A percentile compares a stretch with the other conserved stretches of the same genome.
These are phyloP conservation scores for Euschistus heros DNA, from an alignment of 1,140 invertebrate genomes.

Conservation along the genomic window DNA sequence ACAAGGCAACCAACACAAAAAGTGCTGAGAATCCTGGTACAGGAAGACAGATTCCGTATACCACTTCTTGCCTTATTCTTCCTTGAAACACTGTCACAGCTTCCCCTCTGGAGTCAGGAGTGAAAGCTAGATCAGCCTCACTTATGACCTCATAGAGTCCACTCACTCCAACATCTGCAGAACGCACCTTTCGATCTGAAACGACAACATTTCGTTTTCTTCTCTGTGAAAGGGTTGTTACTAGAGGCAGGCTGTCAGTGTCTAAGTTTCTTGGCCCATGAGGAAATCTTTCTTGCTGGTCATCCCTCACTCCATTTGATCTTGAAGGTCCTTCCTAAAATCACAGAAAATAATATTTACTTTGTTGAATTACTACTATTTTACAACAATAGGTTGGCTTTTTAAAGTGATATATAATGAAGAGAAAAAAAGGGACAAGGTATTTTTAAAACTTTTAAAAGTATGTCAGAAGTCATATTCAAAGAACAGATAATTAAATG, in stretches of 20 bases:
- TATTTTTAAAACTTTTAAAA: no score
- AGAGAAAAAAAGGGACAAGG: no score
- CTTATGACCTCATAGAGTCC: conserved; percentile 82
- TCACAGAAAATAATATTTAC: neutral
- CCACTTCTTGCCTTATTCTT: conserved; percentile 66
- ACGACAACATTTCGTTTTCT: conserved; percentile 53
- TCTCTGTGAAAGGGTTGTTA: conserved; percentile 33
- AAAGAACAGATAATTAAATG: no score
- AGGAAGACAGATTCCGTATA: conserved; percentile 84
- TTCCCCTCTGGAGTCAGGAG: conserved; percentile 63
- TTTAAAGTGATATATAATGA: neutral
- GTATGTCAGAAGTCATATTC: no score
- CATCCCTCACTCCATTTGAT: conserved; percentile 35
- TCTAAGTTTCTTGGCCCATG: conserved; percentile 66
- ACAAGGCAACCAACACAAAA: conserved; percentile 74
- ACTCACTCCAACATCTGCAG: conserved; percentile 73
- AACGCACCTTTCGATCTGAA: conserved; percentile 59
- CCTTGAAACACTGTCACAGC: conserved; percentile 63
- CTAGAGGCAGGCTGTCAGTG: conserved; percentile 34
- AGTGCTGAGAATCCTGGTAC: conserved; percentile 76
- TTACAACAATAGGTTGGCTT: neutral
- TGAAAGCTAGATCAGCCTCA: conserved; percentile 83
- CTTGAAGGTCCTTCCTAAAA: conserved; percentile 16
- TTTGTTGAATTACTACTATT: neutral
- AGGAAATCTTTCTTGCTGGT: conserved; percentile 61